Base-by-base conservation (phyloP, 2,797 vertebrate species). In the Mormyrus proboscirostris region DNA sequence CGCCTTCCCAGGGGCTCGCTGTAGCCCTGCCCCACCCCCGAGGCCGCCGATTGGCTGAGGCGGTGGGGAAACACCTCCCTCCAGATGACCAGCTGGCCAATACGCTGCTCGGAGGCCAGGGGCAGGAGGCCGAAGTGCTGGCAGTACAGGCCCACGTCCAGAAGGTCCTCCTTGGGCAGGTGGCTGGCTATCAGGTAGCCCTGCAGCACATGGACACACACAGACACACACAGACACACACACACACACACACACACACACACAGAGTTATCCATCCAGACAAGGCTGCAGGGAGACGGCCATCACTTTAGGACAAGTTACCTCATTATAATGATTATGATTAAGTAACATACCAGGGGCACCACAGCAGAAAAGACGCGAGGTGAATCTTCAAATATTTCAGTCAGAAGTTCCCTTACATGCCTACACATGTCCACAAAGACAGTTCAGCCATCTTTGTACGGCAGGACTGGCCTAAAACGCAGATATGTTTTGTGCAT, bases 31-130 rank as follows among this genome's bases (percentile, higher is more conserved):
- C 89, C 91, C 0, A 92, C 82, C 0, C 89, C 33, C 0, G 57
- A 0, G 89, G 87, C 51, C 44, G 62, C 19, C 51, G 79, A 51
- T n/a, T 93, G 93, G 1, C 95, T 93, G 51, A 96, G 96, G 89
- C 95, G 94, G 33, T 93, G 94, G 3, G 97, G 97, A 91, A 99
- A 99, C 44, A 99, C 97, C 92, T 99, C 98, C 91, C 98, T 94
- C 99, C 98, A 99, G 90, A 99, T 94, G 92, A 99, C 96, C 91
- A 99, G 92, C 94, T 98, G 99, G 44, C 96, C 96, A 59, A 98
- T 95, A 1, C 96, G 96, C 92, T 96, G 96, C 90, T 96, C 97
- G 0, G 97, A 95, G 3, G 96, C 96, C 94, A 98, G 94, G 0
- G 97, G 95, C 91, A 99, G 95, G 88, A 99, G 95, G 88, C 97